Evolutionary conservation across 2,113 vertebrate genomes (phyloP).

Genomic region (Syngnathus scovelli): DNA sequence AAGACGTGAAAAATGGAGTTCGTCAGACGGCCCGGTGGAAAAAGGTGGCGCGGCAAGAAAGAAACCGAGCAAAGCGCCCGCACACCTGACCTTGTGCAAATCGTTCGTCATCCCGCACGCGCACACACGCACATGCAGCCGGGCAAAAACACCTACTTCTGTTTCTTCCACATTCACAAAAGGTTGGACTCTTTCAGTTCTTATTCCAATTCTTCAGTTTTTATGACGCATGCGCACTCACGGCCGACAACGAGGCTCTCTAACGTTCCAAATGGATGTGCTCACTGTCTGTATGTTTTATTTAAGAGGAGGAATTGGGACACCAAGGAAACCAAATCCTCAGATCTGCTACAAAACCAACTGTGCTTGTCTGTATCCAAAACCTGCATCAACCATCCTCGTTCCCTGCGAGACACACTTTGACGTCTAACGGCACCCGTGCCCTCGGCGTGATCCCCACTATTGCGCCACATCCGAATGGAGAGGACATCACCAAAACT

Average conservation of each 20-base stretch:
- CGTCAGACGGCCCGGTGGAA: constrained; percentile 27
- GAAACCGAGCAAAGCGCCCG: constrained; percentile 40
- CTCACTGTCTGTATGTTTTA: too few species aligned
- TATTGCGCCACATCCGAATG: constrained; percentile 18
- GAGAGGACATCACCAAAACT: constrained; percentile 55
- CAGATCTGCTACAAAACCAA: too few species aligned
- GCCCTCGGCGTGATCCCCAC: constrained; percentile 57
- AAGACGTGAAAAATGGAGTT: constrained; percentile 11
- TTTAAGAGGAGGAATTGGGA: too few species aligned
- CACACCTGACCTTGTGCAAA: constrained; percentile 53
- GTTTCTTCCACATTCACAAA: neutral
- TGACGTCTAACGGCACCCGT: constrained; percentile 47
- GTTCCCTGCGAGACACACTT: constrained; percentile 32
- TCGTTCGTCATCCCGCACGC: constrained; percentile 15
- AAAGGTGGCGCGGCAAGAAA: constrained; percentile 12
- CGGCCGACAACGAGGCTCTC: neutral
- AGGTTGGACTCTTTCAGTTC: too few species aligned
- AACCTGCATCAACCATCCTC: constrained; percentile 29
- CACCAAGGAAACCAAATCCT: too few species aligned
- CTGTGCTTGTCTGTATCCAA: constrained; percentile 27
- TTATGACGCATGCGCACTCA: neutral
- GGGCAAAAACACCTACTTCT: neutral
- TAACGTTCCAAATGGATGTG: neutral
- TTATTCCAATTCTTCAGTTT: too few species aligned
- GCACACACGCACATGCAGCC: neutral